phyloP scores from a whole-genome alignment of 2,113 vertebrate species.

The Heterotis niloticus region DNA sequence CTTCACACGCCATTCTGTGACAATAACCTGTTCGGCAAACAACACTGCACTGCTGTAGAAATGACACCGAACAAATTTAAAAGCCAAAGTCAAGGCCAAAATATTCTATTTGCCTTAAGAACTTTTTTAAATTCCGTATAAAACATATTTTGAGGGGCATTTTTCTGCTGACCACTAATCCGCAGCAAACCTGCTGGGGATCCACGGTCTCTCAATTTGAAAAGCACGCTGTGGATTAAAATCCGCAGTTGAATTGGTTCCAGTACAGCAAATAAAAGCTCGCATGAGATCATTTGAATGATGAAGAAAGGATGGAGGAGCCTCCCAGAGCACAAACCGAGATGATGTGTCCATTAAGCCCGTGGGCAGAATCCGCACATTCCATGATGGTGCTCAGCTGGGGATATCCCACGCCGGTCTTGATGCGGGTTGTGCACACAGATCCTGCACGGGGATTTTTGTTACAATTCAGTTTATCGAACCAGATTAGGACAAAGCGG shows the following conservation, averaged over 20 bases:
- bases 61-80: no score
- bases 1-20: neutral
- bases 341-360: slow-evolving; percentile 96
- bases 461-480: neutral
- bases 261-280: no score
- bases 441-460: slow-evolving; percentile 70
- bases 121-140: no score
- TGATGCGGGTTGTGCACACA: slow-evolving; percentile 95
- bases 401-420: slow-evolving; percentile 95
- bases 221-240: no score
- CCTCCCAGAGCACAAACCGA: slow-evolving; percentile 72
- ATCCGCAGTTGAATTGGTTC: no score
- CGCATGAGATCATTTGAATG: neutral
- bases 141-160: no score
- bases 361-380: slow-evolving; percentile 94
- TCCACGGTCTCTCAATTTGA: no score
- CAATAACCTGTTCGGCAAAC: neutral
- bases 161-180: no score
- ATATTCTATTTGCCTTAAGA: no score
- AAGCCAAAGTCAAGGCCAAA: no score
- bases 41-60: neutral
- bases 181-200: no score
- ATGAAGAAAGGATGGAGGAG: neutral
- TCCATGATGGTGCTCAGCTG: slow-evolving; percentile 96
- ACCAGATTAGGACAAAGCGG: neutral